These are phyloP conservation scores for Lamellibrachia luymesi DNA, from an alignment of 1,140 invertebrate species.

Conservation along the genomic window DNA sequence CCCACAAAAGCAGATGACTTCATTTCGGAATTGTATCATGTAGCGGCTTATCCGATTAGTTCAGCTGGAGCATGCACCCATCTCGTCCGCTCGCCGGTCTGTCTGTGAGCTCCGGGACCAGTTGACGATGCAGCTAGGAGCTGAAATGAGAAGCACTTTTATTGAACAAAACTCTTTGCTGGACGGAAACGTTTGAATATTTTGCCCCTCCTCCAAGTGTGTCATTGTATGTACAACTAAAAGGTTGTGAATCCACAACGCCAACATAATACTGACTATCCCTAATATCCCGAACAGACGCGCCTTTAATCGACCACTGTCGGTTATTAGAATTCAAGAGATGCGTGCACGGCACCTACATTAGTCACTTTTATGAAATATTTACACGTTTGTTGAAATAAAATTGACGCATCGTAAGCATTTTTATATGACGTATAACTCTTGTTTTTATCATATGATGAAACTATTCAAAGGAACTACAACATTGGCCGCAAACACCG, in stretches of 20 bases:
- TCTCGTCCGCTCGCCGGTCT: not conserved
- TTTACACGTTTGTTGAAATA: too few species aligned
- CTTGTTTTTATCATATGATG: too few species aligned
- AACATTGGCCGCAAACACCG: too few species aligned
- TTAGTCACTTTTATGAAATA: too few species aligned
- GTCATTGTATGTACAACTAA: not conserved
- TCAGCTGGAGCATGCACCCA: not conserved
- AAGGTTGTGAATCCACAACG: not conserved
- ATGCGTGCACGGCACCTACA: too few species aligned
- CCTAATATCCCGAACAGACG: too few species aligned
- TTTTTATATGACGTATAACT: too few species aligned
- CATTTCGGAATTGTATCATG: constrained; percentile 1
- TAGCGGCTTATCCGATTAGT: not conserved
- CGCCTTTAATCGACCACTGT: too few species aligned
- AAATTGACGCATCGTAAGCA: too few species aligned
- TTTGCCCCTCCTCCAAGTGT: not conserved
- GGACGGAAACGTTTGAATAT: not conserved
- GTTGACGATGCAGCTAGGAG: not conserved
- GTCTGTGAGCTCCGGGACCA: not conserved
- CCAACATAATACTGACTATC: too few species aligned
- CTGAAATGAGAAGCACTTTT: not conserved
- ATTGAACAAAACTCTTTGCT: not conserved
- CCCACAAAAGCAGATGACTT: not conserved
- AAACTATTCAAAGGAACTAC: too few species aligned
- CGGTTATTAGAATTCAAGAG: too few species aligned